phyloP scores from a whole-genome alignment of 2,888 invertebrate genomes.

The Lepidonotus clava region DNA sequence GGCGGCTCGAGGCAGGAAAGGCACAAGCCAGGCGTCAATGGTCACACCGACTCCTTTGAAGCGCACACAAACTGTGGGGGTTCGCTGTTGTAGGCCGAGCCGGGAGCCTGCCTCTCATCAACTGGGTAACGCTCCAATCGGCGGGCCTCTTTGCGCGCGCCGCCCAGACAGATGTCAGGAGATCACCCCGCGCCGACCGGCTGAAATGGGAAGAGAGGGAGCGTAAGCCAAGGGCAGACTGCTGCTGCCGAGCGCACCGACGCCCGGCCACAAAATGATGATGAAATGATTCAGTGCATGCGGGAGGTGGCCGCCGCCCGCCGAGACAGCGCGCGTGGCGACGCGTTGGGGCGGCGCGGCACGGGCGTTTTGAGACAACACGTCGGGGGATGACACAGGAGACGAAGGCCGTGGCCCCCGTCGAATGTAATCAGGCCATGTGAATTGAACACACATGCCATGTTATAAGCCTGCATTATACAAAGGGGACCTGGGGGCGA shows the following conservation, averaged over 20 bases:
- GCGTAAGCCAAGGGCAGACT: background rate
- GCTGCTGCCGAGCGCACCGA: background rate
- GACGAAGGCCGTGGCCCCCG: background rate
- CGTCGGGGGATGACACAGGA: background rate
- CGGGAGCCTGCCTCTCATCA: too few species aligned
- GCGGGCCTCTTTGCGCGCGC: too few species aligned
- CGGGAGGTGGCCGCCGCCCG: background rate
- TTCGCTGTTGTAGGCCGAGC: too few species aligned
- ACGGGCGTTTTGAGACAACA: background rate
- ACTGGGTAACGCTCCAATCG: too few species aligned
- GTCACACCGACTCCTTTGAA: too few species aligned
- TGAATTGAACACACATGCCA: constrained; percentile 15
- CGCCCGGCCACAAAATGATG: constrained; percentile 3
- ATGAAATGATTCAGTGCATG: constrained; percentile 34
- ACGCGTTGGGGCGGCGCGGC: background rate
- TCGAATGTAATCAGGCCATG: background rate
- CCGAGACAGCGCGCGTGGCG: background rate
- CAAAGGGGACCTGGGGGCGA: background rate
- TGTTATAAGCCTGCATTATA: background rate
- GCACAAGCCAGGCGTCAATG: too few species aligned
- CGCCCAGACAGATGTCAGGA: too few species aligned
- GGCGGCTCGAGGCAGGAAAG: too few species aligned
- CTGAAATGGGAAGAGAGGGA: background rate
- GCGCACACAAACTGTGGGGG: too few species aligned
- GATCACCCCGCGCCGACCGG: background rate